Evolutionary conservation across 2,888 invertebrate genomes (phyloP), one percentile per base, ranked within the genome.

Genomic region (Fragum sueziense): DNA sequence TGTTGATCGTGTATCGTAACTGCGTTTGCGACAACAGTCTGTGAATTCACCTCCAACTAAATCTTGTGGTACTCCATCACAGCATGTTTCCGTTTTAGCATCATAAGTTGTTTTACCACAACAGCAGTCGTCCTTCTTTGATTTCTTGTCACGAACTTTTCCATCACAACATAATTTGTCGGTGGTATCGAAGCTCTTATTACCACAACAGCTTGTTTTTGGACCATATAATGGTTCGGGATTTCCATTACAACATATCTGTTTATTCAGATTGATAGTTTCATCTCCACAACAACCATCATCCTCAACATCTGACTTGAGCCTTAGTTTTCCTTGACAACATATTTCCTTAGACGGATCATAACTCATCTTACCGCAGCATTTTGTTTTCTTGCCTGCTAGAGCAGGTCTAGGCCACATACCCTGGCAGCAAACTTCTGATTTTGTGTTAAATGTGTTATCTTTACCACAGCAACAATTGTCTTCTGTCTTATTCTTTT

Each of bases 391-490:
- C n/a, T 51, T 76, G 14, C 61, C 73, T 34, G 73, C 78, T 14
- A 73, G 61, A 9, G 76, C 78, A 29, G 76, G 72, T 29, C 77
- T 75, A n/a, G 82, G 82, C 34, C 65, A 79, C 41, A 70, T 54
- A 25, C 78, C 82, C 70, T 79, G 76, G 37, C 82, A 82, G 54
- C 82, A 82, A 2, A 82, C 76, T 52, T 78, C 59, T 22, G 41
- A 73, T 37, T 74, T 73, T 11, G 76, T 78, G 27, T 82, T 76
- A 34, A 78, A 78, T 37, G 82, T 82, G 2, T 31, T 52, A 9
- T 70, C 65, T 41, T 70, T 76, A 4, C 82, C 82, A 70, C 82
- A 82, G 34, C 82, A 82, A 57, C 82, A 82, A 31, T 82, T 82
- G 61, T 79, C 78, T 20, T 82, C 70, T n/a, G 17, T 47, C 14